phyloP scores from a whole-genome alignment of 2,888 invertebrate genomes.

The Dasypogon diadema region DNA sequence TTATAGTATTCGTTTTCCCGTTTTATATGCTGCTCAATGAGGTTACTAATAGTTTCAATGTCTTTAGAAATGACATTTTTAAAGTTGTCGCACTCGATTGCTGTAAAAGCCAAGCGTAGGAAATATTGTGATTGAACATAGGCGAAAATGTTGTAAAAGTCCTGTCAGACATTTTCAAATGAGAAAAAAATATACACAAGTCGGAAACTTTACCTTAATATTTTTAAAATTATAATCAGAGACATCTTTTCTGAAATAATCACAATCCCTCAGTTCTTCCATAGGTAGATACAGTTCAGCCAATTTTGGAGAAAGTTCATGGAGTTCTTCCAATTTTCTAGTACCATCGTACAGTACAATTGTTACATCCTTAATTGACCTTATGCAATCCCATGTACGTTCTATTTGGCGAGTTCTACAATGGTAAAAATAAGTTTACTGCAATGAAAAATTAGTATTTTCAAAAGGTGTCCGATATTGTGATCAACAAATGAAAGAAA shows the following conservation, averaged over 20 bases:
- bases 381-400: conserved; percentile 67
- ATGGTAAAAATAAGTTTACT: conserved; percentile 1
- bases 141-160: conserved; percentile 68
- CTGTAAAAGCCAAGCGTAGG: conserved; percentile 65
- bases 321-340: conserved; percentile 63
- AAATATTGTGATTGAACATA: conserved; percentile 68
- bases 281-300: conserved; percentile 64
- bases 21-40: conserved; percentile 63
- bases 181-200: neutral
- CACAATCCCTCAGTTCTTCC: conserved; percentile 67
- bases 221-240: conserved; percentile 66
- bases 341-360: conserved; percentile 66
- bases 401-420: conserved; percentile 65
- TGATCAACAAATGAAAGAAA: too few species aligned
- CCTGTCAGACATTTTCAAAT: conserved; percentile 59
- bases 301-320: conserved; percentile 62
- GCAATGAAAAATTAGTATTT: too few species aligned
- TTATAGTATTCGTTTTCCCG: conserved; percentile 66
- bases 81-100: conserved; percentile 63
- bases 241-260: conserved; percentile 66
- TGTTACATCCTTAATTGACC: conserved; percentile 65
- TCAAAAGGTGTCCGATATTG: too few species aligned
- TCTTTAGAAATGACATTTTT: conserved; percentile 62
- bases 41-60: conserved; percentile 62
- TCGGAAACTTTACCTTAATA: conserved; percentile 63